Percentiles rank a stretch among this genome's conserved stretches.
Evolutionary conservation across 2,888 invertebrate genomes (phyloP).

Genomic region (Mechanitis mazaeus): DNA sequence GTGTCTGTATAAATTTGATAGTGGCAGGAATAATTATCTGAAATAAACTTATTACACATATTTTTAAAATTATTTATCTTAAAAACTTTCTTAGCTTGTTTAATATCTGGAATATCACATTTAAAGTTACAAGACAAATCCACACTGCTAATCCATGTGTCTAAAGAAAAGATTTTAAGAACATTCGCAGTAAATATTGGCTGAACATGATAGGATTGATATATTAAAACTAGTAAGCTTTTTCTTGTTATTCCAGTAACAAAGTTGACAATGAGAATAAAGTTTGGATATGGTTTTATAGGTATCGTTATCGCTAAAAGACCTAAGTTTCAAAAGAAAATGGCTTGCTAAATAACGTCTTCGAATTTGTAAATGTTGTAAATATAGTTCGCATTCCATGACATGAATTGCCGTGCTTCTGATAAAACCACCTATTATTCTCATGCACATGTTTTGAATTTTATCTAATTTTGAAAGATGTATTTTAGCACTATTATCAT

Average conservation of each 20-base stretch:
- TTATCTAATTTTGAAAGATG: conserved; percentile 18
- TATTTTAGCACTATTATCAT: conserved; percentile 10
- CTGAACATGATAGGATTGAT: no score
- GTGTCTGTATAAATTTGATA: conserved; percentile 7
- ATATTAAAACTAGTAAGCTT: background rate
- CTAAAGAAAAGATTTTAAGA: no score
- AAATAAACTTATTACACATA: conserved; percentile 4
- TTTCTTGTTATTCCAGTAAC: background rate
- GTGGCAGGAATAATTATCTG: background rate
- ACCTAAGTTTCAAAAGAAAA: conserved; percentile 14
- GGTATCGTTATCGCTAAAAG: background rate
- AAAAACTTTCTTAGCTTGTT: background rate
- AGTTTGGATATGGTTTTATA: background rate
- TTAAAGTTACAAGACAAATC: no score
- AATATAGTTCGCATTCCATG: conserved; percentile 21
- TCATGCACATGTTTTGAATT: conserved; percentile 20
- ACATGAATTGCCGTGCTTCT: conserved; percentile 21
- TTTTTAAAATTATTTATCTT: background rate
- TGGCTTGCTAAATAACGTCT: conserved; percentile 17
- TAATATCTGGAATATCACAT: background rate
- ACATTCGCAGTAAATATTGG: no score
- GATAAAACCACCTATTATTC: conserved; percentile 23
- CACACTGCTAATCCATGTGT: no score
- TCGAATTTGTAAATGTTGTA: conserved; percentile 17
- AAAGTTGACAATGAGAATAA: background rate